These are phyloP conservation scores for Gorsachius goisagi DNA, from an alignment of 2,113 vertebrate species.

Conservation along the genomic window DNA sequence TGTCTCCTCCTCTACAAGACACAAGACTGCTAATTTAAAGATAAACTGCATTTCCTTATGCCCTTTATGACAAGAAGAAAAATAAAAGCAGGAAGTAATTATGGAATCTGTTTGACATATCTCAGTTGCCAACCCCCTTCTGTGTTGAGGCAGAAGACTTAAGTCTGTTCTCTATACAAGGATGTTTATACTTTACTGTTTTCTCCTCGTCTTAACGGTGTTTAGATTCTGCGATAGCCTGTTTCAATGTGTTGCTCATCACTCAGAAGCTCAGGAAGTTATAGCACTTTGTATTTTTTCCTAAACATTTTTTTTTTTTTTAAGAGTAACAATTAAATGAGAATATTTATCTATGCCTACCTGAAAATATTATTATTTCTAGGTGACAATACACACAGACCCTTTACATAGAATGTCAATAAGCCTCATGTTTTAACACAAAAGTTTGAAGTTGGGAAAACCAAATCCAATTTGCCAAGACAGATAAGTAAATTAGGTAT, in stretches of 20 bases:
- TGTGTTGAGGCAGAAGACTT: not conserved
- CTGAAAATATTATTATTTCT: not conserved
- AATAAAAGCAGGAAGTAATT: slow-evolving; percentile 42
- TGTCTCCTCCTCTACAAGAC: not conserved
- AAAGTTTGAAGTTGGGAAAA: not conserved
- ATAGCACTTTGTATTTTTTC: not conserved
- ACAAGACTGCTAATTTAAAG: not conserved
- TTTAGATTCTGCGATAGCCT: not conserved
- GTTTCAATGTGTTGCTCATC: not conserved
- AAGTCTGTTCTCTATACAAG: not conserved
- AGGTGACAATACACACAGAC: not conserved
- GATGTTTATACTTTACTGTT: not conserved
- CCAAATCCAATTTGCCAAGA: not conserved
- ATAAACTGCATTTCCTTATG: not conserved
- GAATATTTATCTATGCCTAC: not conserved
- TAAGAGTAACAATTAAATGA: not conserved
- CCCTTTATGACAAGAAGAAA: not conserved
- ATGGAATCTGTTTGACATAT: not conserved
- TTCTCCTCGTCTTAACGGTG: not conserved
- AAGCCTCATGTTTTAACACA: not conserved
- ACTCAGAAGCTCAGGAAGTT: not conserved
- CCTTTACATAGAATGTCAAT: not conserved
- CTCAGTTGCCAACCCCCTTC: not conserved
- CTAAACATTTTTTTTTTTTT: not conserved
- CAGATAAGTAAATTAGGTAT: slow-evolving; percentile 30